Conservation (phyloP, 2,113 vertebrate species). For the Syngnathus typhle region DNA sequence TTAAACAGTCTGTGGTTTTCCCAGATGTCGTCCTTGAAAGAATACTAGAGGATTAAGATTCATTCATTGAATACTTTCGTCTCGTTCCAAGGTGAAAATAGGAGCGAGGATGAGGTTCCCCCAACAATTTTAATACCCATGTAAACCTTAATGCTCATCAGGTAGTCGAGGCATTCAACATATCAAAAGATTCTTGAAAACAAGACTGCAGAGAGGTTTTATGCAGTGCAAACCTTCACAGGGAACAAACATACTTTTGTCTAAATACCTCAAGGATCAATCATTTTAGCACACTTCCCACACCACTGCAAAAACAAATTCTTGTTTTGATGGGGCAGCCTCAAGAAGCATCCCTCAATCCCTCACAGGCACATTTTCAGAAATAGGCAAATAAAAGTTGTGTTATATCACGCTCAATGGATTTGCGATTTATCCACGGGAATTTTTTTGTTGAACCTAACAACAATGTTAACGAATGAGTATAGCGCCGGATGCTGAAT, state of each 20-base stretch:
- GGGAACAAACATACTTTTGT: not conserved
- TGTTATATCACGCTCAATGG: no score
- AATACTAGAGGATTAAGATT: not conserved
- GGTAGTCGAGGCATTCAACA: not conserved
- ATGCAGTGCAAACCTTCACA: not conserved
- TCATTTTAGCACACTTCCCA: not conserved
- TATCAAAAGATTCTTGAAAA: not conserved
- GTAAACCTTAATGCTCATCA: not conserved
- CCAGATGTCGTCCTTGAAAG: slow-evolving; percentile 44
- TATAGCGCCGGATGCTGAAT: no score
- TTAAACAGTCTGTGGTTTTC: slow-evolving; percentile 68
- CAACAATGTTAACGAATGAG: no score
- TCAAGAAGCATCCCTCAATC: no score
- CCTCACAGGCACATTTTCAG: no score
- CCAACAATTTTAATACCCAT: not conserved
- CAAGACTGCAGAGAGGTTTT: not conserved
- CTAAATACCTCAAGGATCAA: not conserved
- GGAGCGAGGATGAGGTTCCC: no score
- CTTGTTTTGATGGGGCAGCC: no score
- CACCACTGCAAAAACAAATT: no score
- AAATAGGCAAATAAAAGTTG: no score
- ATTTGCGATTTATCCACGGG: no score
- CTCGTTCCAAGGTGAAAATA: not conserved
- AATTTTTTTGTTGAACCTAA: no score
- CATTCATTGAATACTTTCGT: not conserved